phyloP scores from a whole-genome alignment of 1,140 invertebrate genomes.

The Eufriesea mexicana region DNA sequence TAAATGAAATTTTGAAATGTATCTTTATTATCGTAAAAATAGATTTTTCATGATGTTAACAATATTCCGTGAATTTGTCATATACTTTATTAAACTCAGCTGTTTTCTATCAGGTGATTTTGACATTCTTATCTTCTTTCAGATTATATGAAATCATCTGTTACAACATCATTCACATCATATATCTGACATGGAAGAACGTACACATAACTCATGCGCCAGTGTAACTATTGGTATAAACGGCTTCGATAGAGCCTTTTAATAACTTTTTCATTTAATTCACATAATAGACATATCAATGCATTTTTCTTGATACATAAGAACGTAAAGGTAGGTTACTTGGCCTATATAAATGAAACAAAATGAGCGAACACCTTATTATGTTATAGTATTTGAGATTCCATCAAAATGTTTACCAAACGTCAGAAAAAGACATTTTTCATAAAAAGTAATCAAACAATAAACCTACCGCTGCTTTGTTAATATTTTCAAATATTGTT shows the following conservation, averaged over 20 bases:
- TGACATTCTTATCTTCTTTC: slow-evolving; percentile 60
- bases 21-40: neutral
- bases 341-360: neutral
- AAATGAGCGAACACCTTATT: neutral
- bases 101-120: slow-evolving; percentile 63
- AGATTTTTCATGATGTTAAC: neutral
- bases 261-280: slow-evolving; percentile 34
- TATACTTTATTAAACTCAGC: slow-evolving; percentile 37
- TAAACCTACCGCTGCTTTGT: neutral
- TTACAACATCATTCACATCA: slow-evolving; percentile 34
- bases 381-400: neutral
- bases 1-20: neutral
- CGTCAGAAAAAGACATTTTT: slow-evolving; percentile 17
- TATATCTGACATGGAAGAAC: neutral
- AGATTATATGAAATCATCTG: slow-evolving; percentile 58
- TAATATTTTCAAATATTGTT: neutral
- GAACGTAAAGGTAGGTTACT: slow-evolving; percentile 55
- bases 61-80: neutral
- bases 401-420: slow-evolving; percentile 47
- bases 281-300: slow-evolving; percentile 52
- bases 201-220: neutral
- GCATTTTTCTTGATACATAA: slow-evolving; percentile 60
- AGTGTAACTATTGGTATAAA: slow-evolving; percentile 2
- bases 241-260: slow-evolving; percentile 20
- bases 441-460: neutral